Evolutionary conservation across 1,140 invertebrate species (phyloP).

Genomic region (Triops longicaudatus): DNA sequence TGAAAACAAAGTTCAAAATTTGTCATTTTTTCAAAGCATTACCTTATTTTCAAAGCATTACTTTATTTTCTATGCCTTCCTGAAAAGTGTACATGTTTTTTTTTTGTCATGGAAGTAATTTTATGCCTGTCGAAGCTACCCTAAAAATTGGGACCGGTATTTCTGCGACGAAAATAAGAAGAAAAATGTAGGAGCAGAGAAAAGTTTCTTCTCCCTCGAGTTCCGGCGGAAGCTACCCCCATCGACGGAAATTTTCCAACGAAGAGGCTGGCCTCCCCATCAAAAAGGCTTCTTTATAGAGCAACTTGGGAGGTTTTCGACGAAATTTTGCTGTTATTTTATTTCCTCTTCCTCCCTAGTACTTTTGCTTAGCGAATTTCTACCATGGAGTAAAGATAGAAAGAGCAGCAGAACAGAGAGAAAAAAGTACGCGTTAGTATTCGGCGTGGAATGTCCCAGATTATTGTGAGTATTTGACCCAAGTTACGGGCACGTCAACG

Average conservation of each 20-base stretch:
- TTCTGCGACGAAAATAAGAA: too few relatives aligned
- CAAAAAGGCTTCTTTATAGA: not conserved
- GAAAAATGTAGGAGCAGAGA: too few relatives aligned
- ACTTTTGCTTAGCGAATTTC: not conserved
- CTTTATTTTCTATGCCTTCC: too few relatives aligned
- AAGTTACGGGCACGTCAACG: slow-evolving; percentile 5
- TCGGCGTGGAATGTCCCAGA: not conserved
- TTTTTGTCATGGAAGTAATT: too few relatives aligned
- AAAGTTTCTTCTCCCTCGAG: too few relatives aligned
- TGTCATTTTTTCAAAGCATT: too few relatives aligned
- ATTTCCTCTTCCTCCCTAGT: not conserved
- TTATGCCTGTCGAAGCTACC: too few relatives aligned
- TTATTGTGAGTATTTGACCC: not conserved
- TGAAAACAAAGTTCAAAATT: not conserved
- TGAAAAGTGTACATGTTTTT: too few relatives aligned
- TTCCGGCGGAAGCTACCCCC: not conserved
- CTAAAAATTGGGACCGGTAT: too few relatives aligned
- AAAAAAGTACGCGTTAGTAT: not conserved
- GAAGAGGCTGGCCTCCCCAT: not conserved
- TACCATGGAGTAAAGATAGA: not conserved
- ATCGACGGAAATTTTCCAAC: not conserved
- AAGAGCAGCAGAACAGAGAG: not conserved
- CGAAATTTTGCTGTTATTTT: not conserved
- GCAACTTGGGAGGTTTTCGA: slow-evolving; percentile 2
- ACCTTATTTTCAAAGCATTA: too few relatives aligned